Conservation (phyloP, 2,888 invertebrate species). For the Plemyria rubiginata region DNA sequence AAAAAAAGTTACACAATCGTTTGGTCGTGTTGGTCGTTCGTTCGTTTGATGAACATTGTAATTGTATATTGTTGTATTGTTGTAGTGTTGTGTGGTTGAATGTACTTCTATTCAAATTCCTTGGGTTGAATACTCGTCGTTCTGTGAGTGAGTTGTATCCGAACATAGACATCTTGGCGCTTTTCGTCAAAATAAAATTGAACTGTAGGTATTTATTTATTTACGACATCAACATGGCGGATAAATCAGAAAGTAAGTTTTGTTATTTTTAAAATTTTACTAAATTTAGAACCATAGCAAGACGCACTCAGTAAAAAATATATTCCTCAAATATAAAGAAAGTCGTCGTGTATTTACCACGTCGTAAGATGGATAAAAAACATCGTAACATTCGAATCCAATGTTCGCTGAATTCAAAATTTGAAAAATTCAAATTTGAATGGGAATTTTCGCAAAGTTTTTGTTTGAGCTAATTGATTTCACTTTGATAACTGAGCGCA, state of each 20-base stretch:
- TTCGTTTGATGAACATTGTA: too few species aligned
- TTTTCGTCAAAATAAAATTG: slow-evolving; percentile 66
- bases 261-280: slow-evolving; percentile 50
- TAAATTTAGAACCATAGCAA: background rate
- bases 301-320: background rate
- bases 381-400: slow-evolving; percentile 39
- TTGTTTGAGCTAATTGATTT: slow-evolving; percentile 48
- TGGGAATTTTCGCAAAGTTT: slow-evolving; percentile 67
- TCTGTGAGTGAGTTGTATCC: slow-evolving; percentile 16
- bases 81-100: too few species aligned
- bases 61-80: too few species aligned
- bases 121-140: too few species aligned
- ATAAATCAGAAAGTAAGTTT: slow-evolving; percentile 91
- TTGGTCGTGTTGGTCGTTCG: too few species aligned
- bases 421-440: slow-evolving; percentile 83
- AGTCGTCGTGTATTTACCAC: slow-evolving; percentile 4
- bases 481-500: slow-evolving; percentile 8
- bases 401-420: slow-evolving; percentile 78
- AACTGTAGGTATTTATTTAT: slow-evolving; percentile 57
- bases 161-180: slow-evolving; percentile 62
- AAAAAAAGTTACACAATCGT: too few species aligned
- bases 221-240: slow-evolving; percentile 90
- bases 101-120: too few species aligned
- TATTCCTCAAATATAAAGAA: background rate
- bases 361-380: slow-evolving; percentile 15